phyloP scores from a whole-genome alignment of 2,888 invertebrate species.

The Conchocele bisecta region DNA sequence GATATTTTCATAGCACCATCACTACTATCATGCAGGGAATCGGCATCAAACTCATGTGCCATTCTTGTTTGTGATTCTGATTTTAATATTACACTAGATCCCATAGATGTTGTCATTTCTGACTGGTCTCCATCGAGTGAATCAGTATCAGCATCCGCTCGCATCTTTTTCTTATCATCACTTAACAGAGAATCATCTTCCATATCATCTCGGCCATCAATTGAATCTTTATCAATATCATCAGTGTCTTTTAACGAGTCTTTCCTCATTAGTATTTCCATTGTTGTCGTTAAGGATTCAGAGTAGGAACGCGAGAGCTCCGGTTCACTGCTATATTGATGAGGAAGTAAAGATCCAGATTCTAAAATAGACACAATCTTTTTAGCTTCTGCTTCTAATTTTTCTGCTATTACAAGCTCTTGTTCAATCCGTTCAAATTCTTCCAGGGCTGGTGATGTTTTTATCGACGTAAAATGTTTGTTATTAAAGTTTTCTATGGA shows the following conservation, averaged over 20 bases:
- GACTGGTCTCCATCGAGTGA: slow-evolving; percentile 76
- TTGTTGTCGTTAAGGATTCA: slow-evolving; percentile 50
- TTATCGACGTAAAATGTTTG: slow-evolving; percentile 75
- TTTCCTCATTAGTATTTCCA: slow-evolving; percentile 45
- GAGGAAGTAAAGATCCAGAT: slow-evolving; percentile 74
- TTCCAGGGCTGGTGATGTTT: slow-evolving; percentile 78
- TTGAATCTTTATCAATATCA: slow-evolving; percentile 73
- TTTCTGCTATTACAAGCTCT: slow-evolving; percentile 75
- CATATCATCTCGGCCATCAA: slow-evolving; percentile 74
- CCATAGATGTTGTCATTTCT: slow-evolving; percentile 75
- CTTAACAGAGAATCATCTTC: slow-evolving; percentile 74
- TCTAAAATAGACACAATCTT: slow-evolving; percentile 81
- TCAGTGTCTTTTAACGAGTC: slow-evolving; percentile 38
- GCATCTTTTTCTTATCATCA: slow-evolving; percentile 63
- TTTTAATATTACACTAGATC: slow-evolving; percentile 73
- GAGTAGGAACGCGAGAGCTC: slow-evolving; percentile 41
- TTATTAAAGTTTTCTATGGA: slow-evolving; percentile 69
- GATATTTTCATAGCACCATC: slow-evolving; percentile 72
- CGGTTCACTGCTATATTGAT: slow-evolving; percentile 56
- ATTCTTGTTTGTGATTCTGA: slow-evolving; percentile 54
- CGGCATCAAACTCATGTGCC: slow-evolving; percentile 69
- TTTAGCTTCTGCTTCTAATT: slow-evolving; percentile 81
- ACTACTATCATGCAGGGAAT: slow-evolving; percentile 70
- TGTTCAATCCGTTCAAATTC: slow-evolving; percentile 81
- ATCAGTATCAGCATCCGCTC: slow-evolving; percentile 71